Evolutionary conservation across 2,888 invertebrate species (phyloP).

Genomic region (Nudaria mundana): DNA sequence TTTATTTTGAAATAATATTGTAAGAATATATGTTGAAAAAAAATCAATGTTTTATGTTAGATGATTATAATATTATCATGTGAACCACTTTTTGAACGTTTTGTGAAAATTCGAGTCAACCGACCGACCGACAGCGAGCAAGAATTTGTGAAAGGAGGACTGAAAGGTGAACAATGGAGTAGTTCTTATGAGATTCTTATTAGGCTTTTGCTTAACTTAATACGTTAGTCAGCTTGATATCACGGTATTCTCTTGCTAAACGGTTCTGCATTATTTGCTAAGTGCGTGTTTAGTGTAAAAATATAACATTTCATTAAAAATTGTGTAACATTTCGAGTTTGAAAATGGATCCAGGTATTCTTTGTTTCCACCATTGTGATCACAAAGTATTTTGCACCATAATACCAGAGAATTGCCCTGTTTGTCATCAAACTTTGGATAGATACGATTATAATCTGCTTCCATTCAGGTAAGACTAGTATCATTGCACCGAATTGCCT

Average conservation of each 20-base stretch:
- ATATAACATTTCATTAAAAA: conserved; percentile 51
- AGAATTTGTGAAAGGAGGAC: conserved; percentile 23
- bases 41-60: not conserved
- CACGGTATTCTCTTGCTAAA: conserved; percentile 36
- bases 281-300: conserved; percentile 20
- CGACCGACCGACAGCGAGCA: too few relatives aligned
- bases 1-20: not conserved
- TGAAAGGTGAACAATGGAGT: conserved; percentile 53
- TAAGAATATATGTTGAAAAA: not conserved
- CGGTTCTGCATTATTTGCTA: conserved; percentile 26
- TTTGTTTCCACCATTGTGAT: conserved; percentile 95
- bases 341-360: conserved; percentile 88
- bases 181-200: conserved; percentile 41
- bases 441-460: conserved; percentile 84
- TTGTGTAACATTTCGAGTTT: conserved; percentile 33
- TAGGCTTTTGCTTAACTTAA: conserved; percentile 54
- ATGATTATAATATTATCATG: not conserved
- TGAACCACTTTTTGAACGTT: conserved; percentile 10
- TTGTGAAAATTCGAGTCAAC: not conserved
- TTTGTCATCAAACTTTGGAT: conserved; percentile 83
- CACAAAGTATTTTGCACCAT: conserved; percentile 91
- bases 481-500: conserved; percentile 14
- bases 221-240: conserved; percentile 39
- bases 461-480: conserved; percentile 85
- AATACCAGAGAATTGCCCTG: conserved; percentile 89